Percentiles rank a stretch among this genome's conserved stretches.
Conservation (phyloP, 2,797 vertebrate species). For the Chaunax sp. region DNA sequence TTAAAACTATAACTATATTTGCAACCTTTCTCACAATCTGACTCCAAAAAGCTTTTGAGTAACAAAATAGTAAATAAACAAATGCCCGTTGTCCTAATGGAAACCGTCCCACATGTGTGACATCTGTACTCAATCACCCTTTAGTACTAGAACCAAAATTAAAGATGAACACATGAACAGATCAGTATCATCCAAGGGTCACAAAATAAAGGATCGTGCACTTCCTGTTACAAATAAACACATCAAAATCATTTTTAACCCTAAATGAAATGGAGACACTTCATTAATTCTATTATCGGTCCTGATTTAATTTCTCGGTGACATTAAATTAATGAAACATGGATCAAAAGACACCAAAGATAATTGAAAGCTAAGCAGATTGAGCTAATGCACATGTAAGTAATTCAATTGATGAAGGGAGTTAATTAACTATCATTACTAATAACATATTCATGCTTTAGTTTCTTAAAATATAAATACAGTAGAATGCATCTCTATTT, state of each 20-base stretch:
- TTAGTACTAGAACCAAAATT: too few relatives aligned
- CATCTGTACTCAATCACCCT: too few relatives aligned
- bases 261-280: constrained; percentile 67
- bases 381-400: constrained; percentile 75
- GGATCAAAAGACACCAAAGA: constrained; percentile 73
- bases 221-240: constrained; percentile 66
- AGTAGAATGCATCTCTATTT: constrained; percentile 30
- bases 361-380: constrained; percentile 78
- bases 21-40: too few relatives aligned
- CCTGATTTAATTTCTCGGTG: constrained; percentile 74
- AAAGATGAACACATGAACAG: neutral
- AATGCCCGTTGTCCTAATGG: too few relatives aligned
- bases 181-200: constrained; percentile 28
- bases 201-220: constrained; percentile 15
- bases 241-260: constrained; percentile 53
- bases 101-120: too few relatives aligned
- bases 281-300: constrained; percentile 76
- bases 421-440: constrained; percentile 75
- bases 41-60: too few relatives aligned
- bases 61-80: too few relatives aligned
- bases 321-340: constrained; percentile 77
- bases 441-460: constrained; percentile 61
- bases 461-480: constrained; percentile 58
- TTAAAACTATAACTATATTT: too few relatives aligned
- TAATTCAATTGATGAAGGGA: constrained; percentile 72